These are phyloP conservation scores for Trissolcus brochymenae DNA, from an alignment of 2,888 invertebrate genomes.

Conservation along the genomic window DNA sequence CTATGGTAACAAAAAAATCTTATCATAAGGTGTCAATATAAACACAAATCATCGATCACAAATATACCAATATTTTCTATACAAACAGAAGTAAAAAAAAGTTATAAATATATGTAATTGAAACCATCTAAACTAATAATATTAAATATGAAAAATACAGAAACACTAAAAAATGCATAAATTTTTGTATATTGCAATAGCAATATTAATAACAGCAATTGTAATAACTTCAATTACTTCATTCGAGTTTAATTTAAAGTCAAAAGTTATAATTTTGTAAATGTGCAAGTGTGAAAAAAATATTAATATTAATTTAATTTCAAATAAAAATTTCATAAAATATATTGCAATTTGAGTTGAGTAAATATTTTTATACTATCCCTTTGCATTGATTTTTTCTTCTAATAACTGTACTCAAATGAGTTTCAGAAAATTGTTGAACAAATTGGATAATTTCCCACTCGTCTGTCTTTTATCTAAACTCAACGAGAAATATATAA, in stretches of 20 bases:
- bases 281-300: background rate
- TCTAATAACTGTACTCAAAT: constrained; percentile 21
- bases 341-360: background rate
- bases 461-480: background rate
- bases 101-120: too few species aligned
- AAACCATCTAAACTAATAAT: too few species aligned
- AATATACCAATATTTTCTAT: too few species aligned
- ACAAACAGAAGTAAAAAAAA: too few species aligned
- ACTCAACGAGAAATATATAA: constrained; percentile 15
- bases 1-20: too few species aligned
- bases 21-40: too few species aligned
- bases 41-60: too few species aligned
- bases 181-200: too few species aligned
- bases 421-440: constrained; percentile 42
- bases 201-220: too few species aligned
- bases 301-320: constrained; percentile 3
- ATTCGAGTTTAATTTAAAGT: background rate
- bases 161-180: too few species aligned
- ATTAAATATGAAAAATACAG: too few species aligned
- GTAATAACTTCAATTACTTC: too few species aligned
- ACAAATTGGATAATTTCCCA: constrained; percentile 47
- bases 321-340: background rate
- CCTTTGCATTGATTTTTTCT: background rate
- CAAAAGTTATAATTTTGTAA: background rate
- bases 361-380: constrained; percentile 19